Percentiles rank a stretch among this genome's conserved stretches.
Conservation (phyloP, 2,888 invertebrate species). For the Bombylius major region DNA sequence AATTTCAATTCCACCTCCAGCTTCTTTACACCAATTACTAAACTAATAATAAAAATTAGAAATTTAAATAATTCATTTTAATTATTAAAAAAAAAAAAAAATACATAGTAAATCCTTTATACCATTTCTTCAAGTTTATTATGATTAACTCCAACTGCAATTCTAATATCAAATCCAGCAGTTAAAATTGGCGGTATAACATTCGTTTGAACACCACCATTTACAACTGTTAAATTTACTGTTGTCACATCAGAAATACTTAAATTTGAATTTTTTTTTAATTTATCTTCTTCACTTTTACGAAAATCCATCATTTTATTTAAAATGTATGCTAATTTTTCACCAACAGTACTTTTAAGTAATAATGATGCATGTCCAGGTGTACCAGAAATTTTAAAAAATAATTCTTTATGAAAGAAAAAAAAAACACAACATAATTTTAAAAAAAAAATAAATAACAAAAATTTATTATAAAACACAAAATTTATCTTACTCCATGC, state of each 20-base stretch:
- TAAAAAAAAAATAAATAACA: not conserved
- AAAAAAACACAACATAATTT: slow-evolving; percentile 15
- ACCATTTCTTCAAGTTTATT: slow-evolving; percentile 42
- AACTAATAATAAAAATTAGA: slow-evolving; percentile 18
- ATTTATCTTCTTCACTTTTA: slow-evolving; percentile 43
- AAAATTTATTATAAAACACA: too few relatives aligned
- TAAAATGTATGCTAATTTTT: slow-evolving; percentile 52
- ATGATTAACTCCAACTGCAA: slow-evolving; percentile 45
- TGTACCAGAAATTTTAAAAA: slow-evolving; percentile 50
- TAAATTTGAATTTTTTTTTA: slow-evolving; percentile 38
- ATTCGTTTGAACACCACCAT: slow-evolving; percentile 71
- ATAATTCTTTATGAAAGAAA: slow-evolving; percentile 40
- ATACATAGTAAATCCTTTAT: not conserved
- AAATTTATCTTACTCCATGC: slow-evolving; percentile 47
- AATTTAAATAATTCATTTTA: not conserved
- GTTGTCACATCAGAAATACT: slow-evolving; percentile 60
- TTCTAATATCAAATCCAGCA: slow-evolving; percentile 52
- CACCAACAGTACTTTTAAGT: slow-evolving; percentile 54
- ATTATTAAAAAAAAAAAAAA: not conserved
- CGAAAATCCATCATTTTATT: slow-evolving; percentile 54
- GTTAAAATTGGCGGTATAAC: slow-evolving; percentile 61
- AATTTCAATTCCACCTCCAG: slow-evolving; percentile 57
- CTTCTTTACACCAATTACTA: slow-evolving; percentile 51
- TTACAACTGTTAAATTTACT: slow-evolving; percentile 53
- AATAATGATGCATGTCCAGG: slow-evolving; percentile 69